Evolutionary conservation across 2,888 invertebrate genomes (phyloP).

Genomic region (Pyrocoelia pectoralis): DNA sequence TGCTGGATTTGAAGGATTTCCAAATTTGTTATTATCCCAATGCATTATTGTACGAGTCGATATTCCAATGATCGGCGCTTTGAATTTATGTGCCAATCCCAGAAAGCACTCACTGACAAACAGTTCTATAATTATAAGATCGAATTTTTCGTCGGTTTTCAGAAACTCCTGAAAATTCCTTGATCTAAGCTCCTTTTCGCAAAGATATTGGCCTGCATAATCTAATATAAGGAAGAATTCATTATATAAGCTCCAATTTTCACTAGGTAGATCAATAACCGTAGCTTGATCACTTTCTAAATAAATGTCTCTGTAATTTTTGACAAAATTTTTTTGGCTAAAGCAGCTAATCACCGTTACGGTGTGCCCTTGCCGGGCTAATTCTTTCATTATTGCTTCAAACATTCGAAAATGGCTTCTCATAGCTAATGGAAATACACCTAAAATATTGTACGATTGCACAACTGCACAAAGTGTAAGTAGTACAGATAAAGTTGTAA

Average conservation of each 20-base stretch:
- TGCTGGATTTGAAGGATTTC: slow-evolving; percentile 60
- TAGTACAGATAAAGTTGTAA: too few relatives aligned
- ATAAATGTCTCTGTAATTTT: slow-evolving; percentile 67
- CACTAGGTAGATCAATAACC: slow-evolving; percentile 10
- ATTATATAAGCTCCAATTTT: slow-evolving; percentile 42
- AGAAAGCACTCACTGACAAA: slow-evolving; percentile 75
- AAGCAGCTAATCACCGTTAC: slow-evolving; percentile 74
- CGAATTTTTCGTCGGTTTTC: slow-evolving; percentile 56
- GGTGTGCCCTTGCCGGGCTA: slow-evolving; percentile 71
- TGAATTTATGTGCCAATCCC: slow-evolving; percentile 68
- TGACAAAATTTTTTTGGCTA: slow-evolving; percentile 54
- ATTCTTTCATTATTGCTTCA: slow-evolving; percentile 66
- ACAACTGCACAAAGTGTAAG: background rate
- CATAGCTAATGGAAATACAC: slow-evolving; percentile 73
- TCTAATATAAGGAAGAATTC: slow-evolving; percentile 13
- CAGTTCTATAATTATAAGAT: slow-evolving; percentile 71
- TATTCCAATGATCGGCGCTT: slow-evolving; percentile 65
- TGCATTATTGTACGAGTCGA: slow-evolving; percentile 62
- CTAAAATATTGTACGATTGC: slow-evolving; percentile 65
- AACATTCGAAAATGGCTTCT: slow-evolving; percentile 77
- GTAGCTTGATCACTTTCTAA: slow-evolving; percentile 52
- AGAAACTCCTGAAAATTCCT: background rate
- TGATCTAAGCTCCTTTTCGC: slow-evolving; percentile 16
- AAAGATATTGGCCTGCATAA: slow-evolving; percentile 14
- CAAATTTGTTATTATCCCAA: slow-evolving; percentile 59